Conservation (phyloP, 2,888 invertebrate genomes). For the Lacanobia wlatinum region DNA sequence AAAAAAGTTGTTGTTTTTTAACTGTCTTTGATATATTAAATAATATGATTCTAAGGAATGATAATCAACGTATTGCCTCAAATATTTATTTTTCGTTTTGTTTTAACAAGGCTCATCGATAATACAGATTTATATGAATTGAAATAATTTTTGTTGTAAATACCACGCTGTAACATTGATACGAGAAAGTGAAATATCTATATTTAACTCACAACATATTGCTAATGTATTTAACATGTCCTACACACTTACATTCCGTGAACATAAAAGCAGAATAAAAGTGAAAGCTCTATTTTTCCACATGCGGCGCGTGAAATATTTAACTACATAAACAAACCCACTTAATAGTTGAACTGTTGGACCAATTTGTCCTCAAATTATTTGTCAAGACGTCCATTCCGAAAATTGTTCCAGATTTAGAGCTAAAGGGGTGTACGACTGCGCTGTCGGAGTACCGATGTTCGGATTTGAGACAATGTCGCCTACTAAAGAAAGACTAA, state of each 20-base stretch:
- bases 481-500: slow-evolving; percentile 62
- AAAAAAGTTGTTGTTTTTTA: background rate
- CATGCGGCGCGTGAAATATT: slow-evolving; percentile 63
- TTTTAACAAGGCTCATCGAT: no score
- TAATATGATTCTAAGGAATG: no score
- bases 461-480: slow-evolving; percentile 79
- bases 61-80: no score
- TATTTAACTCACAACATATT: background rate
- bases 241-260: slow-evolving; percentile 55
- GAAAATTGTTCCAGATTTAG: slow-evolving; percentile 89
- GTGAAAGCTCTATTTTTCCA: slow-evolving; percentile 46
- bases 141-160: background rate
- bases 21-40: no score
- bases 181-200: background rate
- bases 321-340: slow-evolving; percentile 76
- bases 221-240: slow-evolving; percentile 53
- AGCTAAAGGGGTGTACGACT: slow-evolving; percentile 80
- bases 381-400: slow-evolving; percentile 87
- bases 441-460: slow-evolving; percentile 77
- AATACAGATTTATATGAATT: no score
- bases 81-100: no score
- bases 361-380: slow-evolving; percentile 87
- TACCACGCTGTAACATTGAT: background rate
- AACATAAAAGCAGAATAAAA: slow-evolving; percentile 53
- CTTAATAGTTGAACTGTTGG: slow-evolving; percentile 81